Conservation (phyloP, 2,113 vertebrate genomes). For the Procavia capensis region DNA sequence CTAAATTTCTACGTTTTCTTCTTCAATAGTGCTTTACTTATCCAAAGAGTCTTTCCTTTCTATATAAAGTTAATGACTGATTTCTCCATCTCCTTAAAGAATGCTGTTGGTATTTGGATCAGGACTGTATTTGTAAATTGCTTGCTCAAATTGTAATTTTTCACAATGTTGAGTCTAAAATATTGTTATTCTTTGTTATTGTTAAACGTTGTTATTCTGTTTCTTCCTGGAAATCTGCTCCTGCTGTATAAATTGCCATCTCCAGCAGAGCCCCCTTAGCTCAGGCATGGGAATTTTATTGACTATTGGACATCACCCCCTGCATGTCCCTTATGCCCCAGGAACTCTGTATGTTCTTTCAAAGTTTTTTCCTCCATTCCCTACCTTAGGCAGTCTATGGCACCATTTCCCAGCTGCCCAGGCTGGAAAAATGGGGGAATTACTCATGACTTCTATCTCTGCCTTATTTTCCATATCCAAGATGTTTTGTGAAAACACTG, state of each 20-base stretch:
- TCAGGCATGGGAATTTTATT: neutral
- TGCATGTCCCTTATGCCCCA: neutral
- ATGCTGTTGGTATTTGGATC: too few relatives aligned
- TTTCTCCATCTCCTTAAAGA: too few relatives aligned
- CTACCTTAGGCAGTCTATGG: neutral
- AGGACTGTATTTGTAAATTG: too few relatives aligned
- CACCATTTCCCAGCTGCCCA: neutral
- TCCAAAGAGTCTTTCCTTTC: too few relatives aligned
- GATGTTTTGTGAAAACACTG: conserved; percentile 21
- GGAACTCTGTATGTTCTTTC: neutral
- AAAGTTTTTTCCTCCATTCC: neutral
- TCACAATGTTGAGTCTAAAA: neutral
- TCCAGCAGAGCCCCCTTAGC: neutral
- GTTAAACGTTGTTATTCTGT: neutral
- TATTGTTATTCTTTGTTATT: neutral
- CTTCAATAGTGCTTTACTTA: too few relatives aligned
- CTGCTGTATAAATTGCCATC: neutral
- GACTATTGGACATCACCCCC: neutral
- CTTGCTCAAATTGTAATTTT: too few relatives aligned
- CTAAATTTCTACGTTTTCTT: too few relatives aligned
- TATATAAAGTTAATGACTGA: too few relatives aligned
- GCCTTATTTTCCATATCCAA: neutral
- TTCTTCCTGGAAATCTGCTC: neutral
- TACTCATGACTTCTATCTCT: neutral
- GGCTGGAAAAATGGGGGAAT: neutral